These are phyloP conservation scores for Cinclus cinclus DNA, from an alignment of 2,113 vertebrate species.

Conservation along the genomic window DNA sequence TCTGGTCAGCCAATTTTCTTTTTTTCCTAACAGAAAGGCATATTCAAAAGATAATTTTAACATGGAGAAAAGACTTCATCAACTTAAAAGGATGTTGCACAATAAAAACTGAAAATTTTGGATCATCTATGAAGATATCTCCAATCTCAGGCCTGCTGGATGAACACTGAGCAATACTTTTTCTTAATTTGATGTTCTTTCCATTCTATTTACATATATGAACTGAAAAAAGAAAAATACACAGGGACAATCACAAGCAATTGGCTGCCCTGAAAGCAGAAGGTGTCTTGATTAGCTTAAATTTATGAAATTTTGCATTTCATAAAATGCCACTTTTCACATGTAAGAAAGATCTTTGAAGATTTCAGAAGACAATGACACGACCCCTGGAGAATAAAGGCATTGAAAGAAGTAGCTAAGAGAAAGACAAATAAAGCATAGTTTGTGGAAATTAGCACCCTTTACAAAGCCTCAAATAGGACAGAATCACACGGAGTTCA, in stretches of 20 bases:
- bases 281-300: slow-evolving; percentile 35
- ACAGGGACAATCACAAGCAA: not conserved
- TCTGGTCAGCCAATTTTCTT: not conserved
- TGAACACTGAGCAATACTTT: not conserved
- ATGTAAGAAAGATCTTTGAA: slow-evolving; percentile 55
- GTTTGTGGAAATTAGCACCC: slow-evolving; percentile 21
- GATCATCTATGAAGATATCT: not conserved
- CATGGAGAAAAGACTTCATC: not conserved
- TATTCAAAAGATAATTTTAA: not conserved
- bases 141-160: not conserved
- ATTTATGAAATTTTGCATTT: slow-evolving; percentile 26
- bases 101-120: not conserved
- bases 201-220: not conserved
- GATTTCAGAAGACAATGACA: slow-evolving; percentile 68
- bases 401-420: slow-evolving; percentile 48
- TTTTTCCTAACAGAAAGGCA: not conserved
- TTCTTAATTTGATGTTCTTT: not conserved
- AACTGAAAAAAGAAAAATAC: not conserved
- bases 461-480: slow-evolving; percentile 11
- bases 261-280: not conserved
- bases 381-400: slow-evolving; percentile 58
- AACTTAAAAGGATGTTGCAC: not conserved
- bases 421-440: slow-evolving; percentile 56
- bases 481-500: not conserved
- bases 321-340: slow-evolving; percentile 40